Conservation (phyloP, 2,113 vertebrate genomes). For the Lucifuga dentata region DNA sequence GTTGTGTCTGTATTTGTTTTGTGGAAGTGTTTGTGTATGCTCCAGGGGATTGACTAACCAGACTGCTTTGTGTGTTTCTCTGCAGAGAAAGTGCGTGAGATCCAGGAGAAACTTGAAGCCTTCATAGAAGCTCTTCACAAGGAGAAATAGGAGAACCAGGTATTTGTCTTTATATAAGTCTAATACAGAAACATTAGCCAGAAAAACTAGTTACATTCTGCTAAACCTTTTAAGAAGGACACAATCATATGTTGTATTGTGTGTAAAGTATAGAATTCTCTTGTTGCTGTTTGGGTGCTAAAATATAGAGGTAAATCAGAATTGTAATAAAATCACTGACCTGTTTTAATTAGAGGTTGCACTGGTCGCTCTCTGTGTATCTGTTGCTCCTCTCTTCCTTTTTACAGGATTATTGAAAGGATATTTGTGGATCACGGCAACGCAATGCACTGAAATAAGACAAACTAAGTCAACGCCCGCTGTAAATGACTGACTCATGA, state of each 20-base stretch:
- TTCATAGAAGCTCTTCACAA: conserved; percentile 99
- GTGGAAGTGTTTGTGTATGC: not conserved
- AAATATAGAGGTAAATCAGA: too few relatives aligned
- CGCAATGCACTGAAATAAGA: conserved; percentile 72
- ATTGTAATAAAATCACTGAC: too few relatives aligned
- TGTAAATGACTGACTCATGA: conserved; percentile 58
- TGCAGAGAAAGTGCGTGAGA: conserved; percentile 98
- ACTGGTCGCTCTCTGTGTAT: too few relatives aligned
- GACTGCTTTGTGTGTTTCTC: conserved; percentile 45
- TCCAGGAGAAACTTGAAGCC: conserved; percentile 99
- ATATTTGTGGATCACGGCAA: conserved; percentile 42
- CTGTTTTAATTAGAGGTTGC: too few relatives aligned
- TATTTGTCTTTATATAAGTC: conserved; percentile 44
- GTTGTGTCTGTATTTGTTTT: not conserved
- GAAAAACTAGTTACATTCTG: too few relatives aligned
- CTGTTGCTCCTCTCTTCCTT: not conserved
- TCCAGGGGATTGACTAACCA: conserved; percentile 20
- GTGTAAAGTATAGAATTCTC: too few relatives aligned
- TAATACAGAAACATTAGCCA: not conserved
- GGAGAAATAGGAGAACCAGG: conserved; percentile 88
- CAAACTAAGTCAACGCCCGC: conserved; percentile 14
- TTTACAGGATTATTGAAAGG: conserved; percentile 54
- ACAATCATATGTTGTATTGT: too few relatives aligned
- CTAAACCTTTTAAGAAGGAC: too few relatives aligned
- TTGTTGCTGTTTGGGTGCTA: too few relatives aligned